Conservation (phyloP, 2,113 vertebrate genomes). For the Sinocyclocheilus rhinocerous region DNA sequence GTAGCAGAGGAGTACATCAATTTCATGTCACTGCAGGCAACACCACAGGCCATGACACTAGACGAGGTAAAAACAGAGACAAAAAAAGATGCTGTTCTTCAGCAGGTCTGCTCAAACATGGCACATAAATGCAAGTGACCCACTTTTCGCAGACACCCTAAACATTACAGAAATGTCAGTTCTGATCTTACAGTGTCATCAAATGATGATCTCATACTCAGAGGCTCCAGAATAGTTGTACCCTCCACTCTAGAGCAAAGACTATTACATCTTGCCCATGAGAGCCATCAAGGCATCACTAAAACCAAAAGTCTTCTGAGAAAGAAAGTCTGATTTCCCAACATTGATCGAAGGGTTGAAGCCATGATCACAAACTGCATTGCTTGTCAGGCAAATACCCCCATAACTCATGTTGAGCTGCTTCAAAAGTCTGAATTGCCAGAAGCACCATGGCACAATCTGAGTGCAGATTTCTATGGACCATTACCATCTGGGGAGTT, state of each 20-base stretch:
- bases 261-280: conserved; percentile 43
- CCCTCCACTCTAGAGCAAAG: conserved; percentile 20
- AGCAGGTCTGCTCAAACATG: conserved; percentile 44
- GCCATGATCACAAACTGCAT: conserved; percentile 19
- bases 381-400: conserved; percentile 34
- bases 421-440: too few relatives aligned
- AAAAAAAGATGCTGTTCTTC: conserved; percentile 27
- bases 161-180: conserved; percentile 27
- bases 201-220: conserved; percentile 40
- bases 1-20: conserved; percentile 56
- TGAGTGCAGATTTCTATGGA: too few relatives aligned
- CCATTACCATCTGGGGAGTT: too few relatives aligned
- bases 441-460: too few relatives aligned
- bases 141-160: not conserved
- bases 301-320: conserved; percentile 47
- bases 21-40: conserved; percentile 36
- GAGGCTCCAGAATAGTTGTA: conserved; percentile 41
- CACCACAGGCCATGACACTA: conserved; percentile 48
- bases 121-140: conserved; percentile 20
- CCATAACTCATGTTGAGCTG: too few relatives aligned
- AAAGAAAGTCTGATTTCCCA: conserved; percentile 44
- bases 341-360: conserved; percentile 37
- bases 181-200: conserved; percentile 25
- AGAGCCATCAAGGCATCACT: conserved; percentile 50
- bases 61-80: not conserved